Conservation (phyloP, 2,113 vertebrate genomes). For the Narcine bancroftii region DNA sequence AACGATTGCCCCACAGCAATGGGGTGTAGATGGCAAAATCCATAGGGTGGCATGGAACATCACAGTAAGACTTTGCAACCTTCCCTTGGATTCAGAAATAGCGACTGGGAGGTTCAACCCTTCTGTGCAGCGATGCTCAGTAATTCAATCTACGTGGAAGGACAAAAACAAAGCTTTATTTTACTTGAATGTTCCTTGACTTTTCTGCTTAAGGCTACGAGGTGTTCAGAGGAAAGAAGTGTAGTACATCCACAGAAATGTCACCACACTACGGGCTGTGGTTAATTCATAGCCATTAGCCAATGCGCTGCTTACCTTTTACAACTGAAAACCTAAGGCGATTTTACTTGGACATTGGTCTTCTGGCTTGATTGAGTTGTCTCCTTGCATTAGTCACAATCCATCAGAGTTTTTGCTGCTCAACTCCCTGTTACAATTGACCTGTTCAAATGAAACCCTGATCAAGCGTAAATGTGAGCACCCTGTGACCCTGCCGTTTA, state of each 20-base stretch:
- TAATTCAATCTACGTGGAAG: background rate
- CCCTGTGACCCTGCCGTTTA: background rate
- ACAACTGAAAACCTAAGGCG: background rate
- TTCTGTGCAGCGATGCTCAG: background rate
- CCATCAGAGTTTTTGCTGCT: background rate
- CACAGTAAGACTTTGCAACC: background rate
- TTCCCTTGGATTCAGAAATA: background rate
- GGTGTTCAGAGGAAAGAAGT: background rate
- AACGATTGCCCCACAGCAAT: background rate
- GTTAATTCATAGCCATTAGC: background rate
- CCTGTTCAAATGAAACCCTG: background rate
- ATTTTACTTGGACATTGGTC: background rate
- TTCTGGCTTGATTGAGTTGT: background rate
- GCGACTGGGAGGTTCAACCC: background rate
- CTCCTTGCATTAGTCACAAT: background rate
- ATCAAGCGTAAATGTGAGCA: background rate
- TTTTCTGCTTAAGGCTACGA: background rate
- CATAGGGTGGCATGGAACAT: background rate
- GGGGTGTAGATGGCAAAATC: background rate
- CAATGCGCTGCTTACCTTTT: background rate
- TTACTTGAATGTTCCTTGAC: background rate
- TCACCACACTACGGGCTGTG: background rate
- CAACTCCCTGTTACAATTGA: background rate
- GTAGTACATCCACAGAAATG: background rate
- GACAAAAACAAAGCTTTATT: background rate